phyloP scores from a whole-genome alignment of 2,113 vertebrate species.

The Lagenorhynchus albirostris region DNA sequence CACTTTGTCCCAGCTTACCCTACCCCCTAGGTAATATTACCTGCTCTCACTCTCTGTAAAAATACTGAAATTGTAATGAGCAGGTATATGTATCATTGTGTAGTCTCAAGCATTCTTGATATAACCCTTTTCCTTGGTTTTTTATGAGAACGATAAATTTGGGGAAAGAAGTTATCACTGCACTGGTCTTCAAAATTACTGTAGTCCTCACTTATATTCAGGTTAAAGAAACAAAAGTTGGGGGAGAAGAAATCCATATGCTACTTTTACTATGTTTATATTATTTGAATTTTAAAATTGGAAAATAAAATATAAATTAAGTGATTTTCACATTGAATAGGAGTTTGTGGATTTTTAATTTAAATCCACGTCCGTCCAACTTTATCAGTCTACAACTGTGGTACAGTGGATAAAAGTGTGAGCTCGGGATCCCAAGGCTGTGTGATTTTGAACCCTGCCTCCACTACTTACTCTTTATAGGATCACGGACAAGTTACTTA shows the following conservation, averaged over 20 bases:
- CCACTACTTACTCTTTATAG: not conserved
- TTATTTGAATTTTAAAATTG: not conserved
- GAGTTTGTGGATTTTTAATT: not conserved
- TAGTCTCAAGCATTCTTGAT: not conserved
- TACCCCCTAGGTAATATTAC: not conserved
- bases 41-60: not conserved
- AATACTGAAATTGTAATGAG: not conserved
- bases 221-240: not conserved
- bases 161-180: not conserved
- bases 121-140: not conserved
- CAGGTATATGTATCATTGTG: not conserved
- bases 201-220: not conserved
- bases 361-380: not conserved
- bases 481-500: not conserved
- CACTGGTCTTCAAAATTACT: not conserved
- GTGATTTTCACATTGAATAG: not conserved
- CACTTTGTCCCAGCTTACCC: too few relatives aligned
- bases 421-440: not conserved
- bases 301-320: constrained; percentile 9
- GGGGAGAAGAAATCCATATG: not conserved
- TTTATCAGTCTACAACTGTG: not conserved
- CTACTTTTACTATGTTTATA: not conserved
- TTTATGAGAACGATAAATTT: not conserved
- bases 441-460: not conserved
- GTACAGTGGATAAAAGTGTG: not conserved